Conservation (phyloP, 1,140 invertebrate species). For the Pogonus chalceus region DNA sequence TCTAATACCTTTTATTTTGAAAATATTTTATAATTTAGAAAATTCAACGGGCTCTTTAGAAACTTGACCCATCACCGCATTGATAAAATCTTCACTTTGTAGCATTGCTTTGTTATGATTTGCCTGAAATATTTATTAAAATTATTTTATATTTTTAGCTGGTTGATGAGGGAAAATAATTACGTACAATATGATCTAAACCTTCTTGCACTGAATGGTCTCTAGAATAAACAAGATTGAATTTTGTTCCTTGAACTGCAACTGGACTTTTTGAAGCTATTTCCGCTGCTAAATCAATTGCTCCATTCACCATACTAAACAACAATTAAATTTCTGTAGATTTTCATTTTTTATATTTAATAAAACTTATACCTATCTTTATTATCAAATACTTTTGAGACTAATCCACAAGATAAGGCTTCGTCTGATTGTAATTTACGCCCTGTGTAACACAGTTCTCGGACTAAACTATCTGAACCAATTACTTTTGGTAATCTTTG, state of each 20-base stretch:
- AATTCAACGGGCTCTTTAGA: constrained; percentile 61
- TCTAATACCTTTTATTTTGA: constrained; percentile 3
- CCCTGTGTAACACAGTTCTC: constrained; percentile 82
- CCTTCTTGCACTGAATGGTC: constrained; percentile 80
- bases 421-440: constrained; percentile 73
- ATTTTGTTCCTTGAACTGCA: constrained; percentile 84
- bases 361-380: constrained; percentile 47
- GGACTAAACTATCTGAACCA: constrained; percentile 74
- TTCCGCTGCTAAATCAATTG: constrained; percentile 59
- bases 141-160: background rate
- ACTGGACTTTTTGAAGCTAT: constrained; percentile 91
- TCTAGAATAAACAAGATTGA: constrained; percentile 72
- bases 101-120: constrained; percentile 72
- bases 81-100: constrained; percentile 85
- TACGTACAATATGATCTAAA: constrained; percentile 76
- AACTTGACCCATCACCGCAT: constrained; percentile 61
- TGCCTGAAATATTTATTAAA: constrained; percentile 46
- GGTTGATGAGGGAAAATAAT: constrained; percentile 40
- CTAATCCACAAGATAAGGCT: constrained; percentile 63
- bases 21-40: constrained; percentile 53
- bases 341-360: constrained; percentile 34
- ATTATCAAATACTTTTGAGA: constrained; percentile 62
- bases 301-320: constrained; percentile 55
- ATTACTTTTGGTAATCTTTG: constrained; percentile 90
- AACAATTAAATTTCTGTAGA: background rate